phyloP scores from a whole-genome alignment of 2,888 invertebrate species.

The Eristalis arbustorum region DNA sequence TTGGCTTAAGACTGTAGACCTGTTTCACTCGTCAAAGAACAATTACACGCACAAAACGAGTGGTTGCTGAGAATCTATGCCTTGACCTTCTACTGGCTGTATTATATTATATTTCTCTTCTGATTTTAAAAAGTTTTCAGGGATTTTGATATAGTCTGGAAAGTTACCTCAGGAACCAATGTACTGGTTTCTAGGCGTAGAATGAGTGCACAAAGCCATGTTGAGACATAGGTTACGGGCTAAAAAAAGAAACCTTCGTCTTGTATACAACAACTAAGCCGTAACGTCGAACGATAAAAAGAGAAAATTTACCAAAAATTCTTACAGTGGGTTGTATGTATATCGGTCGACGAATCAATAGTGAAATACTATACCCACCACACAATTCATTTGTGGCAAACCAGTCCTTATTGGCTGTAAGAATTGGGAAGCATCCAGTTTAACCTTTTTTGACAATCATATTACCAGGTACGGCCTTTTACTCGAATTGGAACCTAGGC shows the following conservation, averaged over 20 bases:
- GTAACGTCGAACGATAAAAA: conserved; percentile 8
- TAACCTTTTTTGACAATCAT: too few relatives aligned
- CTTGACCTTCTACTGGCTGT: too few relatives aligned
- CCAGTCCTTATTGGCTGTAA: neutral
- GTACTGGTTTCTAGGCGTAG: conserved; percentile 5
- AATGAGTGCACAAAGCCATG: neutral
- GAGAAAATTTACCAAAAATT: neutral
- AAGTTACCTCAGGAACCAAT: conserved; percentile 6
- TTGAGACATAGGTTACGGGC: neutral
- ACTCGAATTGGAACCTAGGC: too few relatives aligned
- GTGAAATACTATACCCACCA: neutral
- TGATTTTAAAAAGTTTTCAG: neutral
- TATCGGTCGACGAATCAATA: conserved; percentile 2
- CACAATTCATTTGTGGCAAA: neutral
- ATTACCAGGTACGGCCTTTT: too few relatives aligned
- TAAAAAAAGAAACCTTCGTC: conserved; percentile 12
- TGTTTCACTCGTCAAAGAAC: too few relatives aligned
- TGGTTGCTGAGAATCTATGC: too few relatives aligned
- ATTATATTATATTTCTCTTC: too few relatives aligned
- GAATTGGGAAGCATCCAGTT: neutral
- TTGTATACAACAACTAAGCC: neutral
- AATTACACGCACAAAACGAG: too few relatives aligned
- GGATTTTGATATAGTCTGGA: conserved; percentile 1
- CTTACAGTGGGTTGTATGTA: conserved; percentile 2
- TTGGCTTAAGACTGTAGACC: too few relatives aligned